Percentiles rank a stretch among this genome's conserved stretches.
These are phyloP conservation scores for Phoeniculus purpureus DNA, from an alignment of 2,797 vertebrate genomes.

Conservation along the genomic window DNA sequence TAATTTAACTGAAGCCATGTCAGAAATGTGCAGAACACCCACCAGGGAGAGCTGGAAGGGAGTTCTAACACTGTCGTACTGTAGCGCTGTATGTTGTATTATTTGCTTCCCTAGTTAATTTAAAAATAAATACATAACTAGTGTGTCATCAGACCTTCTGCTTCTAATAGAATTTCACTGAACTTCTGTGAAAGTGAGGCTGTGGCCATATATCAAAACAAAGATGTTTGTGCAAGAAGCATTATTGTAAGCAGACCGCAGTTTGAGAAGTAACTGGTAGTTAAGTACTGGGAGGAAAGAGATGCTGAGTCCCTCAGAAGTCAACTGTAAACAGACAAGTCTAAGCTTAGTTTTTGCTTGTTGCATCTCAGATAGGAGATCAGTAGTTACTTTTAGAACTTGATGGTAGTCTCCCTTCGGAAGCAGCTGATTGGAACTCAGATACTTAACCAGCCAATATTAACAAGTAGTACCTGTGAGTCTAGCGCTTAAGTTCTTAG, in stretches of 20 bases:
- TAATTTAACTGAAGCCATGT: background rate
- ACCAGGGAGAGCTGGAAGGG: fast-evolving
- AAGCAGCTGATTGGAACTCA: background rate
- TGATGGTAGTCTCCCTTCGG: background rate
- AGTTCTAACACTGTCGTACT: background rate
- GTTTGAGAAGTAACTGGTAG: background rate
- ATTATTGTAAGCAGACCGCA: background rate
- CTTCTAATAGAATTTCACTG: background rate
- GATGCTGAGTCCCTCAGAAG: background rate
- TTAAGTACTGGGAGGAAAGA: background rate
- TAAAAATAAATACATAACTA: background rate
- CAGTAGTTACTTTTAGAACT: background rate
- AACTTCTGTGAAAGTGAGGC: background rate
- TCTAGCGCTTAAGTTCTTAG: background rate
- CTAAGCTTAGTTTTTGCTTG: background rate
- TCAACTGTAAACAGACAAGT: background rate
- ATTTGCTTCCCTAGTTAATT: background rate
- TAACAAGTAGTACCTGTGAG: background rate
- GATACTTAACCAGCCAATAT: background rate
- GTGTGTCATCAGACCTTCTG: background rate
- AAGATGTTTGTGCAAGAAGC: background rate
- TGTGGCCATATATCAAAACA: background rate
- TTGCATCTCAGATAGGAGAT: background rate
- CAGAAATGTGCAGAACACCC: background rate
- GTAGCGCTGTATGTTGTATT: background rate